These are phyloP conservation scores for Polymixis flavicincta DNA, from an alignment of 2,888 invertebrate species.

Conservation along the genomic window DNA sequence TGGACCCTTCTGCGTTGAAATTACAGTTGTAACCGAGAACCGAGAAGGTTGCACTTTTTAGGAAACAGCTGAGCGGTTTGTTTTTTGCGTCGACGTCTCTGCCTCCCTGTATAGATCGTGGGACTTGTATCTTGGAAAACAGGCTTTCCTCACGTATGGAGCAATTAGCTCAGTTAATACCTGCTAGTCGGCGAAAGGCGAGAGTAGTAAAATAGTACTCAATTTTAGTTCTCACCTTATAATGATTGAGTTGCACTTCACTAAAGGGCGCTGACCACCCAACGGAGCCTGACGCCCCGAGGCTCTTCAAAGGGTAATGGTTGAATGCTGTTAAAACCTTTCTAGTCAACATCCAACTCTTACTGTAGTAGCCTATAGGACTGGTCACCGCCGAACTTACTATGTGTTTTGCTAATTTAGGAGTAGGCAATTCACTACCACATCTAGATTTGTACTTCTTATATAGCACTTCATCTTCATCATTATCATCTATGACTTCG, in stretches of 20 bases:
- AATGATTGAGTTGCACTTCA: conserved; percentile 93
- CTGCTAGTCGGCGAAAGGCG: background rate
- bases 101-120: background rate
- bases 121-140: background rate
- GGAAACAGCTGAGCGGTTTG: no score
- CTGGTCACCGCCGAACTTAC: conserved; percentile 91
- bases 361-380: conserved; percentile 92
- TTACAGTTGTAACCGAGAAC: no score
- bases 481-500: conserved; percentile 76
- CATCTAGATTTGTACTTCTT: conserved; percentile 77
- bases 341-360: conserved; percentile 93
- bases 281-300: conserved; percentile 89
- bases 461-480: conserved; percentile 66
- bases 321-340: conserved; percentile 93
- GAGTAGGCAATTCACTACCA: conserved; percentile 75
- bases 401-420: conserved; percentile 87
- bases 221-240: conserved; percentile 84
- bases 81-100: no score
- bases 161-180: conserved; percentile 4
- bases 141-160: background rate
- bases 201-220: conserved; percentile 21
- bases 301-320: conserved; percentile 92
- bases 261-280: conserved; percentile 90
- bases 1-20: no score
- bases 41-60: no score